Percentiles rank a stretch among this genome's conserved stretches.
phyloP scores from a whole-genome alignment of 2,888 invertebrate species.

The Nomada fucata region DNA sequence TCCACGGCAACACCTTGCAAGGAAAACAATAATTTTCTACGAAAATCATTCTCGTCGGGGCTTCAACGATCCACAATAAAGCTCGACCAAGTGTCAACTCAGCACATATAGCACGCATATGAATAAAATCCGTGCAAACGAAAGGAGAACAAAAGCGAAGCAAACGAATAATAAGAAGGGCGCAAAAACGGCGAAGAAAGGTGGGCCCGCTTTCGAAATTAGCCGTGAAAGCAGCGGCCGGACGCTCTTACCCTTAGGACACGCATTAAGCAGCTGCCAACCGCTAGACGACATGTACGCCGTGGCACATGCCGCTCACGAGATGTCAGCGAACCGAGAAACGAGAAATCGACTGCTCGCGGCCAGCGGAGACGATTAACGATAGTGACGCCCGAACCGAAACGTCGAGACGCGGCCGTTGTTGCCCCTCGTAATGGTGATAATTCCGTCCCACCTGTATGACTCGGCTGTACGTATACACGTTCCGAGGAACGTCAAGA shows the following conservation, averaged over 20 bases:
- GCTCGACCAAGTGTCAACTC: no score
- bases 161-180: background rate
- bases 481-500: constrained; percentile 31
- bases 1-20: no score
- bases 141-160: no score
- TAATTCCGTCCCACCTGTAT: constrained; percentile 39
- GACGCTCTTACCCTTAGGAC: constrained; percentile 56
- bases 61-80: no score
- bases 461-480: constrained; percentile 28
- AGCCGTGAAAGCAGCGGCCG: constrained; percentile 53
- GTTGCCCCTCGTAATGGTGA: constrained; percentile 30
- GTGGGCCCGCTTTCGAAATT: constrained; percentile 46
- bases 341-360: constrained; percentile 45
- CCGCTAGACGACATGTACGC: constrained; percentile 76
- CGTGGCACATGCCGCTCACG: constrained; percentile 54
- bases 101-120: no score
- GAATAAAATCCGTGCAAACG: no score
- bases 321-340: constrained; percentile 40
- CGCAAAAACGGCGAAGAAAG: constrained; percentile 39
- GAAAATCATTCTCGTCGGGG: no score
- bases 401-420: constrained; percentile 4
- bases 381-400: constrained; percentile 9
- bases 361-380: constrained; percentile 41
- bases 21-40: no score
- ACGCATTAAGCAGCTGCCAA: constrained; percentile 74